Evolutionary conservation across 2,113 vertebrate species (phyloP).

Genomic region (Sebastes fasciatus): DNA sequence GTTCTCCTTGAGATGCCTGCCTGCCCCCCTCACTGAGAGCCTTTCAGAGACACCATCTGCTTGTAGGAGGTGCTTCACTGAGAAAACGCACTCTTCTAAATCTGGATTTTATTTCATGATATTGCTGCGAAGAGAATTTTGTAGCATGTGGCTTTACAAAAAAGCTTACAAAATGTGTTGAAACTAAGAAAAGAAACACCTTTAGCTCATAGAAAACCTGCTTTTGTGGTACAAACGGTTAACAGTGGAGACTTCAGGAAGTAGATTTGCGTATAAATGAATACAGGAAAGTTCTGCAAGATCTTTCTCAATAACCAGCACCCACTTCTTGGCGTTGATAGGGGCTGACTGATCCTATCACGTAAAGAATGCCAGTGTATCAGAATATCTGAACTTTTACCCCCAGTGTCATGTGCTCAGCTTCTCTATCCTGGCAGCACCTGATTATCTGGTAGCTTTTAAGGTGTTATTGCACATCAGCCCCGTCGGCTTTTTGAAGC

Average conservation of each 20-base stretch:
- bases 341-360: slow-evolving; percentile 80
- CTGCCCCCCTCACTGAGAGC: slow-evolving; percentile 51
- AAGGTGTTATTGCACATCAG: slow-evolving; percentile 55
- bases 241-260: background rate
- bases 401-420: slow-evolving; percentile 51
- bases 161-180: slow-evolving; percentile 9
- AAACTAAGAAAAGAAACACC: background rate
- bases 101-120: slow-evolving; percentile 42
- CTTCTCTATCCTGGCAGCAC: slow-evolving; percentile 51
- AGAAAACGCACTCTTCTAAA: slow-evolving; percentile 36
- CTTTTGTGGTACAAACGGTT: background rate
- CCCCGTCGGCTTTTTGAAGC: slow-evolving; percentile 56
- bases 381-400: slow-evolving; percentile 80
- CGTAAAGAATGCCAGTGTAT: slow-evolving; percentile 81
- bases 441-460: slow-evolving; percentile 61
- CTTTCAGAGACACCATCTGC: slow-evolving; percentile 73
- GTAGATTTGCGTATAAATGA: background rate
- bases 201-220: background rate
- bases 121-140: slow-evolving; percentile 7
- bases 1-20: slow-evolving; percentile 69
- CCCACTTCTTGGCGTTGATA: slow-evolving; percentile 73
- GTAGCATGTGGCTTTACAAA: background rate
- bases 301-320: slow-evolving; percentile 44
- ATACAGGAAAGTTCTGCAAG: slow-evolving; percentile 16
- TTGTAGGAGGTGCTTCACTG: slow-evolving; percentile 53